These are phyloP conservation scores for Cryptomyrus ogoouensis DNA, from an alignment of 2,113 vertebrate species.

Conservation along the genomic window DNA sequence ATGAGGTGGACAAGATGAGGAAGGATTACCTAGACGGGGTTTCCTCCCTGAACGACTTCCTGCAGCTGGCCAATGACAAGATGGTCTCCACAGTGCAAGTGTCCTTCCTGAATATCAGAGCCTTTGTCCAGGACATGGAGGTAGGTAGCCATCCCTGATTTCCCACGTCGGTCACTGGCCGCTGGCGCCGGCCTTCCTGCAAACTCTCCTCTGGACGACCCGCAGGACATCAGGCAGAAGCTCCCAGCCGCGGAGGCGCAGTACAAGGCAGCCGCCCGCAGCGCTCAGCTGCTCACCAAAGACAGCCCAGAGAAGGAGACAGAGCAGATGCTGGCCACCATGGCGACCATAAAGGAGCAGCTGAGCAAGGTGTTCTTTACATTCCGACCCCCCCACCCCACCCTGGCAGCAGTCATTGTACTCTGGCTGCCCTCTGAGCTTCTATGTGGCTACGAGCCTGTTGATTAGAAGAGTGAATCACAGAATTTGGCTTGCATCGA, in stretches of 20 bases:
- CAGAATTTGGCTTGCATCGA: not conserved
- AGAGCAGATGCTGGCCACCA: constrained; percentile 66
- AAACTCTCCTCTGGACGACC: not conserved
- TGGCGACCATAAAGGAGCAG: constrained; percentile 74
- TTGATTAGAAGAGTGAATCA: not conserved
- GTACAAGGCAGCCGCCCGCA: constrained; percentile 73
- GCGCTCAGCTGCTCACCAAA: constrained; percentile 75
- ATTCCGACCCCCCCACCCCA: not conserved
- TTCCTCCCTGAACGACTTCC: constrained; percentile 66
- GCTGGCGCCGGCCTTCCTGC: not conserved
- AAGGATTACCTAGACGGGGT: constrained; percentile 73
- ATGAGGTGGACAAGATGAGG: constrained; percentile 78
- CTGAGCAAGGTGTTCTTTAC: constrained; percentile 70
- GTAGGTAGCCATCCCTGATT: constrained; percentile 45
- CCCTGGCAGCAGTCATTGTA: not conserved
- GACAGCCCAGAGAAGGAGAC: constrained; percentile 75
- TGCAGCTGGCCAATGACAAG: constrained; percentile 70
- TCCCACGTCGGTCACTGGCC: constrained; percentile 1
- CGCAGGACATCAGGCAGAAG: constrained; percentile 81
- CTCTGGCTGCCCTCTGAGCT: not conserved
- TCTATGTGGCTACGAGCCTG: not conserved
- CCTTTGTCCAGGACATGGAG: constrained; percentile 81
- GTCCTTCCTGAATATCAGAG: constrained; percentile 74
- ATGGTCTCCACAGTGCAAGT: constrained; percentile 70
- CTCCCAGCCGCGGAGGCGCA: constrained; percentile 79